Conservation (phyloP, 2,888 invertebrate species). For the Papilio gigon region DNA sequence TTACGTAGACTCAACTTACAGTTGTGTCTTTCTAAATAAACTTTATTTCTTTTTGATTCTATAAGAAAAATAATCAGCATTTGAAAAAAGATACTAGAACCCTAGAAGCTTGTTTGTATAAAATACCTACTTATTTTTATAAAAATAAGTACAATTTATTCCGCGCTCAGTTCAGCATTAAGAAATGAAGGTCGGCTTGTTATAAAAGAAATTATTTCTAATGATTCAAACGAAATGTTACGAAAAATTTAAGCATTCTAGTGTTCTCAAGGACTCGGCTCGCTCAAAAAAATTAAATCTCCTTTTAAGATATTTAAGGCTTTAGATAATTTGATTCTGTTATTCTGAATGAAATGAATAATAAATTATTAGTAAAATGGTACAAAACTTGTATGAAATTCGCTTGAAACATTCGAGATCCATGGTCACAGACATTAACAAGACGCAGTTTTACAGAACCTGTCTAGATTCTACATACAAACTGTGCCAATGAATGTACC, state of each 20-base stretch:
- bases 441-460: too few relatives aligned
- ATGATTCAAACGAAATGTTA: constrained; percentile 17
- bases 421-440: too few relatives aligned
- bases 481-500: too few relatives aligned
- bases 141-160: constrained; percentile 5
- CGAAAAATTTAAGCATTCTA: constrained; percentile 14
- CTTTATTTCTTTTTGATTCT: too few relatives aligned
- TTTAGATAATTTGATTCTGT: background rate
- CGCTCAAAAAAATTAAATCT: constrained; percentile 37
- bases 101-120: too few relatives aligned
- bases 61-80: too few relatives aligned
- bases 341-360: background rate
- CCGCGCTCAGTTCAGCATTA: constrained; percentile 7
- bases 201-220: constrained; percentile 18
- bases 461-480: too few relatives aligned
- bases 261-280: constrained; percentile 21
- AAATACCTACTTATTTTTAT: background rate
- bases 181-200: constrained; percentile 11
- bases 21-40: too few relatives aligned
- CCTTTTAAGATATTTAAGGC: constrained; percentile 10
- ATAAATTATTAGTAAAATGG: too few relatives aligned
- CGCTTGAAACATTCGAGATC: background rate
- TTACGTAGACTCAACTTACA: too few relatives aligned
- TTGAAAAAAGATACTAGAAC: too few relatives aligned
- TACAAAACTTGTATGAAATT: too few relatives aligned